phyloP scores from a whole-genome alignment of 2,888 invertebrate genomes.

The Pteria penguin region DNA sequence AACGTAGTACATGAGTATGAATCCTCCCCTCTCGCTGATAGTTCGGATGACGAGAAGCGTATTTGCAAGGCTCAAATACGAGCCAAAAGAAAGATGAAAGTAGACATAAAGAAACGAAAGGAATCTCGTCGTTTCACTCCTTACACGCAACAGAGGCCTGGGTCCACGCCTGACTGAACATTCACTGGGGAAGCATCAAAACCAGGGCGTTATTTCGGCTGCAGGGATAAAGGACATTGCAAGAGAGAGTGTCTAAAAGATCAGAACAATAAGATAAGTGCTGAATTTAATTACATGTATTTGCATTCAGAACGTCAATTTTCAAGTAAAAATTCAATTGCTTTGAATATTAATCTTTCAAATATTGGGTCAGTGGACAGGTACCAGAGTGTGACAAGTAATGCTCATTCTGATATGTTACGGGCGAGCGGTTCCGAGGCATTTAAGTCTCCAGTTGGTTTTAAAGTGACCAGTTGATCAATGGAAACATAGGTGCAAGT shows the following conservation, averaged over 20 bases:
- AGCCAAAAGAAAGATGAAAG: conserved; percentile 7
- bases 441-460: conserved; percentile 16
- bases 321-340: not conserved
- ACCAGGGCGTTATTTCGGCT: conserved; percentile 4
- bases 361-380: not conserved
- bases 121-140: not conserved
- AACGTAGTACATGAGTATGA: not conserved
- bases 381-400: not conserved
- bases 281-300: not conserved
- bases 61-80: conserved; percentile 8
- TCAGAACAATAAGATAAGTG: conserved; percentile 3
- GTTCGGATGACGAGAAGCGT: too few species aligned
- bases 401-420: not conserved
- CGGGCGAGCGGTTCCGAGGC: not conserved
- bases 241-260: conserved; percentile 2
- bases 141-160: too few species aligned
- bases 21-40: too few species aligned
- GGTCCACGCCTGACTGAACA: conserved; percentile 7
- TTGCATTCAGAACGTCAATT: not conserved
- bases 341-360: not conserved
- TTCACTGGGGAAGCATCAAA: not conserved
- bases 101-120: not conserved
- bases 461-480: not conserved
- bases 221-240: conserved; percentile 3
- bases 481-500: conserved; percentile 13